These are phyloP conservation scores for Heliconius hortense DNA, from an alignment of 2,888 invertebrate genomes.

Conservation along the genomic window DNA sequence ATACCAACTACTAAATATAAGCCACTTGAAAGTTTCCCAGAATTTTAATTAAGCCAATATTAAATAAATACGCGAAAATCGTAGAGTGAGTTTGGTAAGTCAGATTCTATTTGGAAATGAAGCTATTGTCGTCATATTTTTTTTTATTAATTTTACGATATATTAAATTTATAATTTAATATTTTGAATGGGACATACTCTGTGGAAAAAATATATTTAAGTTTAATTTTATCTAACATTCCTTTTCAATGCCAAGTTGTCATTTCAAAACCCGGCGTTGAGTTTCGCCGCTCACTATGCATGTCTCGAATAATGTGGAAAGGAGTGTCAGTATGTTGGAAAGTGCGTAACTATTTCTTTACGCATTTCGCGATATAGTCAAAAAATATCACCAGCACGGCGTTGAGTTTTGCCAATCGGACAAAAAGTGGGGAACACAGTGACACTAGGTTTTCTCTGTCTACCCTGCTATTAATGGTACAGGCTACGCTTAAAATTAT, in stretches of 20 bases:
- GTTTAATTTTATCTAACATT: too few relatives aligned
- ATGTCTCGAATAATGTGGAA: too few relatives aligned
- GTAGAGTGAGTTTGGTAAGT: slow-evolving; percentile 2
- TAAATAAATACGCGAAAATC: slow-evolving; percentile 1
- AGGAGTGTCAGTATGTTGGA: too few relatives aligned
- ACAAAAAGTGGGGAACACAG: neutral
- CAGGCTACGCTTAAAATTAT: too few relatives aligned
- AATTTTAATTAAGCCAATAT: slow-evolving; percentile 12
- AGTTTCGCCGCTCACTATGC: neutral
- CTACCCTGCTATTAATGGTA: neutral
- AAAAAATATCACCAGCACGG: neutral
- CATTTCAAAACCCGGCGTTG: neutral
- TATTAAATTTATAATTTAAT: too few relatives aligned
- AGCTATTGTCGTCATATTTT: neutral
- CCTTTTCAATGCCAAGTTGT: neutral
- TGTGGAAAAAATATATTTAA: too few relatives aligned
- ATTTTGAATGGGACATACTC: neutral
- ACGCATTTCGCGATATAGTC: too few relatives aligned
- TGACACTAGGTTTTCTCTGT: neutral
- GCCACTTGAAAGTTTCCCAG: slow-evolving; percentile 10
- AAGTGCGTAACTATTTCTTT: too few relatives aligned
- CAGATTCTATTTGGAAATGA: neutral
- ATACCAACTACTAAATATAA: too few relatives aligned
- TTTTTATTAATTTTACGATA: neutral
- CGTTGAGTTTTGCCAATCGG: neutral